Evolutionary conservation across 2,888 invertebrate species (phyloP).

Genomic region (Seira musarum): DNA sequence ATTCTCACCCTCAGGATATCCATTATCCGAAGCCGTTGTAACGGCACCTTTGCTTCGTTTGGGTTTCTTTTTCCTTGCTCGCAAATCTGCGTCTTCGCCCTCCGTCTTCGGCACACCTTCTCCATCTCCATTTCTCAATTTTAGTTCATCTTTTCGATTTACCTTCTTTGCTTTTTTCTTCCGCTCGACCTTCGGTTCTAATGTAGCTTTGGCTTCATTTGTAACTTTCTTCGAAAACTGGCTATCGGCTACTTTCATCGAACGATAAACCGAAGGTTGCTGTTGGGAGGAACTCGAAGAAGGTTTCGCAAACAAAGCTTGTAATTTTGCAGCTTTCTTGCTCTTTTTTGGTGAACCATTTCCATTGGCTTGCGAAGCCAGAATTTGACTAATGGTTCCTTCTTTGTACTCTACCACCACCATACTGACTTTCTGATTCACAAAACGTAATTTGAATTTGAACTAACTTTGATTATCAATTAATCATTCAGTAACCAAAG

Average conservation of each 20-base stretch:
- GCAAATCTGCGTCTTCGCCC: neutral
- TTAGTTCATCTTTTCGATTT: neutral
- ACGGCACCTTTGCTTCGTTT: no score
- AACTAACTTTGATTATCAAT: neutral
- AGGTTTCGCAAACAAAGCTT: slow-evolving; percentile 30
- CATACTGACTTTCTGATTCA: neutral
- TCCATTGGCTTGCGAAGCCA: slow-evolving; percentile 6
- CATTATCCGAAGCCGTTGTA: no score
- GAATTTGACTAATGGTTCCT: slow-evolving; percentile 42
- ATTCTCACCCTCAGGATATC: no score
- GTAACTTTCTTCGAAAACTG: neutral
- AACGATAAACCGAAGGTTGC: slow-evolving; percentile 13
- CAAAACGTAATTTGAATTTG: neutral
- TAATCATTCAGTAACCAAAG: neutral
- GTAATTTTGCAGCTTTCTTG: neutral
- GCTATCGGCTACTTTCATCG: slow-evolving; percentile 16
- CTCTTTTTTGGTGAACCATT: neutral
- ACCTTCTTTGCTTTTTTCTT: neutral
- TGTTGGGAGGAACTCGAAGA: neutral
- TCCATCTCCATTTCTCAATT: slow-evolving; percentile 2
- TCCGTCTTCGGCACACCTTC: neutral
- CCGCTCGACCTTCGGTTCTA: neutral
- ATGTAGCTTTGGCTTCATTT: neutral
- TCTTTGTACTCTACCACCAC: slow-evolving; percentile 44
- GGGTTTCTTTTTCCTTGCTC: neutral